Conservation (phyloP, 2,113 vertebrate species). For the Thryonomys swinderianus region DNA sequence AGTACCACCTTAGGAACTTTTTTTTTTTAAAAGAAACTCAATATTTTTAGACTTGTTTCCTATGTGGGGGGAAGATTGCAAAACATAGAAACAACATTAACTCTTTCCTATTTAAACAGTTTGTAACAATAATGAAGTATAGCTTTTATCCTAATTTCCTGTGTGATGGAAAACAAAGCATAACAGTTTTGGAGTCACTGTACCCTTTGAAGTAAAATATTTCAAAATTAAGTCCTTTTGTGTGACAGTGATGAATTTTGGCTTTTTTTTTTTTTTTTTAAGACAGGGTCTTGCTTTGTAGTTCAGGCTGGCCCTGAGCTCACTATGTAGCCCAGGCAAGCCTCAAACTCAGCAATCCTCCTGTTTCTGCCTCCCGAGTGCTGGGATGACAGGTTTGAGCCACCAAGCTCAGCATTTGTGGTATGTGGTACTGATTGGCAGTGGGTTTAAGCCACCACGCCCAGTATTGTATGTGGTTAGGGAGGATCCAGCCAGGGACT, state of each 20-base stretch:
- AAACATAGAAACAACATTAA: not conserved
- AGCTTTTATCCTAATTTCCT: not conserved
- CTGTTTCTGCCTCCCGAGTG: no score
- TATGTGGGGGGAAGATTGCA: not conserved
- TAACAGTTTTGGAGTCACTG: slow-evolving; percentile 11
- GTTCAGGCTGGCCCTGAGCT: no score
- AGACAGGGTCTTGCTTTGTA: no score
- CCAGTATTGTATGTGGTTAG: no score
- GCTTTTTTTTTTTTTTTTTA: no score
- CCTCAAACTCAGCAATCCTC: no score
- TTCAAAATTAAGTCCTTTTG: slow-evolving; percentile 45
- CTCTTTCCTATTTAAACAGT: slow-evolving; percentile 16
- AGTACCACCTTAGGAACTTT: not conserved
- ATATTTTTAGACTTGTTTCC: slow-evolving; percentile 11
- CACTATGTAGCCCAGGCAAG: no score
- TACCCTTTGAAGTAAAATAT: not conserved
- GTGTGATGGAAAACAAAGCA: not conserved
- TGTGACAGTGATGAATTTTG: not conserved
- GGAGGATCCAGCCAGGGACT: no score
- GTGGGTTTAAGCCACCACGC: no score
- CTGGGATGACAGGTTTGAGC: no score
- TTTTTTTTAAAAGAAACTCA: not conserved
- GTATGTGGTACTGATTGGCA: no score
- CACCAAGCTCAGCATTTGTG: no score
- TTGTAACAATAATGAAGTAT: not conserved